Evolutionary conservation across 2,888 invertebrate genomes (phyloP).

Genomic region (Ormyrus rosae): DNA sequence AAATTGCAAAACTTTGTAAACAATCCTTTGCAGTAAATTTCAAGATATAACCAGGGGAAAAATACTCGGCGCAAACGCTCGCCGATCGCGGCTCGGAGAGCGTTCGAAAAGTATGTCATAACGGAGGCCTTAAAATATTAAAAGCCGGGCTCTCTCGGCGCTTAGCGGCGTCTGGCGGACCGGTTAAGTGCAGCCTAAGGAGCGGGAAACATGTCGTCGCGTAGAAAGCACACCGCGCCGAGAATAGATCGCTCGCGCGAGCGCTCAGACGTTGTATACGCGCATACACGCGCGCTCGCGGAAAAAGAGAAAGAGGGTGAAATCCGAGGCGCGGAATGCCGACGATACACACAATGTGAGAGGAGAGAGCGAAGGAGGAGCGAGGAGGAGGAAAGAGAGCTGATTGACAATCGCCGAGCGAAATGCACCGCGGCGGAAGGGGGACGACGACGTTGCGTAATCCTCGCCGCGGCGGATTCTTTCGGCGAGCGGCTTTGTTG

Average conservation of each 20-base stretch:
- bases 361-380: background rate
- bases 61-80: too few relatives aligned
- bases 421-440: background rate
- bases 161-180: slow-evolving; percentile 3
- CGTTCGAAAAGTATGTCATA: slow-evolving; percentile 28
- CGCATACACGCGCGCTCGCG: background rate
- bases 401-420: slow-evolving; percentile 9
- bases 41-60: too few relatives aligned
- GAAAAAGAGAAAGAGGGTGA: slow-evolving; percentile 15
- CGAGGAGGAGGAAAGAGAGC: background rate
- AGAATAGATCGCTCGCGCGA: slow-evolving; percentile 16
- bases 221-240: slow-evolving; percentile 30
- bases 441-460: background rate
- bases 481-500: background rate
- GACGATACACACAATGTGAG: background rate
- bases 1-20: too few relatives aligned
- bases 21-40: too few relatives aligned
- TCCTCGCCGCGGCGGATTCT: background rate
- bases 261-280: slow-evolving; percentile 35
- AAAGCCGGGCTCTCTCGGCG: slow-evolving; percentile 1
- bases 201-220: slow-evolving; percentile 7
- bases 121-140: slow-evolving; percentile 41
- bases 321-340: slow-evolving; percentile 22
- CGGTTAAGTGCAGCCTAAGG: slow-evolving; percentile 43
- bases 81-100: background rate